Conservation (phyloP, 2,888 invertebrate species). For the Xiphydria camelus region DNA sequence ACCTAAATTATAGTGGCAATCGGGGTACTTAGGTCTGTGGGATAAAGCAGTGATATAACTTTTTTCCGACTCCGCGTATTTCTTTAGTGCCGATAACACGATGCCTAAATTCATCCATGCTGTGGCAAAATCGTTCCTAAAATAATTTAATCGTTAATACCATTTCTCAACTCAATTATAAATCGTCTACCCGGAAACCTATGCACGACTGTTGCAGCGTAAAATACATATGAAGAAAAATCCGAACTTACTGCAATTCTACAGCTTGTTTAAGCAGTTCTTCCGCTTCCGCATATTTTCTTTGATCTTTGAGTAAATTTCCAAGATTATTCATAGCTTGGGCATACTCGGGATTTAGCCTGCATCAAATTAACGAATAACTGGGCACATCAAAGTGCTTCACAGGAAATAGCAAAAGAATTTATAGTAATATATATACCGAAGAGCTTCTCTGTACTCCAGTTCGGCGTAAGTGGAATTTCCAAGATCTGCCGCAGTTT, state of each 20-base stretch:
- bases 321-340: constrained; percentile 94
- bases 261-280: constrained; percentile 73
- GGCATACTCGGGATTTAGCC: constrained; percentile 79
- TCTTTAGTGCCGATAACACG: constrained; percentile 75
- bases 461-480: constrained; percentile 70
- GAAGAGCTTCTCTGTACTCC: constrained; percentile 78
- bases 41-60: constrained; percentile 82
- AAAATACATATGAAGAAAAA: not conserved
- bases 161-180: constrained; percentile 8
- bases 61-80: constrained; percentile 71
- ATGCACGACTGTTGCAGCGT: no score
- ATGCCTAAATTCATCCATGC: constrained; percentile 99
- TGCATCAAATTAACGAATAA: constrained; percentile 45
- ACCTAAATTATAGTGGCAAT: constrained; percentile 93
- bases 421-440: constrained; percentile 55
- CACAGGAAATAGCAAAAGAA: constrained; percentile 7
- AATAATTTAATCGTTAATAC: no score
- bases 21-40: constrained; percentile 80
- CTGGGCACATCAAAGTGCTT: constrained; percentile 7
- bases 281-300: constrained; percentile 72
- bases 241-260: constrained; percentile 65
- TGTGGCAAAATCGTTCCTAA: constrained; percentile 83
- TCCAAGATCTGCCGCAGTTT: constrained; percentile 78
- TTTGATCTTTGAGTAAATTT: constrained; percentile 77
- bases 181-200: not conserved